phyloP scores from a whole-genome alignment of 2,797 vertebrate species.

The Ficedula albicollis region DNA sequence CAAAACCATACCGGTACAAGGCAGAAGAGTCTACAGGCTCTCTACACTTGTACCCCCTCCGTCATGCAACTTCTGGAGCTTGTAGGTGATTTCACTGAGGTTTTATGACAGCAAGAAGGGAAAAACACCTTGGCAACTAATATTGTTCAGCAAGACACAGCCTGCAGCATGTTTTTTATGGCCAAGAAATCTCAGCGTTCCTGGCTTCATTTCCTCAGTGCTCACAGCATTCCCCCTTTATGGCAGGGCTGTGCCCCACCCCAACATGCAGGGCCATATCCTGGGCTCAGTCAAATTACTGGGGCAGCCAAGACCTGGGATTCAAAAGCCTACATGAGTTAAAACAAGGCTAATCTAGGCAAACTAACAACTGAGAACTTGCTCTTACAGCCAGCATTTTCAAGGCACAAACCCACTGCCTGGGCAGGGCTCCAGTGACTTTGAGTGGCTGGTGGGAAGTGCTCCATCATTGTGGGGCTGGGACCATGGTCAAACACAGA shows the following conservation, averaged over 20 bases:
- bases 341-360: background rate
- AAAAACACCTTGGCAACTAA: constrained; percentile 40
- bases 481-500: background rate
- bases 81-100: constrained; percentile 1
- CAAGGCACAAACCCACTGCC: background rate
- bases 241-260: background rate
- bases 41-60: background rate
- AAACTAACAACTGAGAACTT: background rate
- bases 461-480: background rate
- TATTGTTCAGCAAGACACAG: constrained; percentile 44
- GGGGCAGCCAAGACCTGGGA: background rate
- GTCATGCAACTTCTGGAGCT: background rate
- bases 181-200: background rate
- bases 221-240: constrained; percentile 23
- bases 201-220: constrained; percentile 44
- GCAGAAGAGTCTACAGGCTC: background rate
- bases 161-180: constrained; percentile 67
- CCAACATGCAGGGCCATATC: accelerated
- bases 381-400: background rate
- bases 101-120: constrained; percentile 38
- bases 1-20: background rate
- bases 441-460: background rate
- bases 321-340: background rate
- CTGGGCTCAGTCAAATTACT: background rate
- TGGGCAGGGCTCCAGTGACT: background rate